These are phyloP conservation scores for Physeter macrocephalus DNA, from an alignment of 2,113 vertebrate genomes.

Conservation along the genomic window DNA sequence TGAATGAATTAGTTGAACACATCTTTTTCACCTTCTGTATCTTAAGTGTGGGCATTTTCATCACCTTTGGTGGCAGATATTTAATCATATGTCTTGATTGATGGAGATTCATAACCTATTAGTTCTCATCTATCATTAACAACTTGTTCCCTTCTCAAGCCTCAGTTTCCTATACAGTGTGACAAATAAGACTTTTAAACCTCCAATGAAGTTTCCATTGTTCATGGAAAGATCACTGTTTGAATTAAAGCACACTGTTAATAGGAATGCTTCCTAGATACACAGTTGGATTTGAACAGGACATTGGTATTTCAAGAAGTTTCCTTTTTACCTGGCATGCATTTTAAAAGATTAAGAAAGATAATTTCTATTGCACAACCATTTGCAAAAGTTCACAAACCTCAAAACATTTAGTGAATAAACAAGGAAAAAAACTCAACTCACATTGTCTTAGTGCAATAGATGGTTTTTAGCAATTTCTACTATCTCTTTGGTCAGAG, in stretches of 20 bases:
- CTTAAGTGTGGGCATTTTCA: not conserved
- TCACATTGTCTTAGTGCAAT: not conserved
- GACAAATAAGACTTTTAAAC: not conserved
- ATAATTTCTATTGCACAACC: not conserved
- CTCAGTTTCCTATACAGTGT: not conserved
- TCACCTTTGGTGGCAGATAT: not conserved
- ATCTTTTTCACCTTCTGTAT: not conserved
- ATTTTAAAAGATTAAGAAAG: not conserved
- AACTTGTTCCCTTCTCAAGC: not conserved
- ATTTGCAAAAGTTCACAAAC: not conserved
- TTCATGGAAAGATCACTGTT: not conserved
- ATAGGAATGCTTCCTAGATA: not conserved
- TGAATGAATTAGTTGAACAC: not conserved
- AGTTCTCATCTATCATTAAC: not conserved
- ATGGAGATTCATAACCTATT: not conserved
- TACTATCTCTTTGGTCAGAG: not conserved
- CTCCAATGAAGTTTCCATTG: not conserved
- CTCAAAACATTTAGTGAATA: not conserved
- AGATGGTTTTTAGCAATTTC: not conserved
- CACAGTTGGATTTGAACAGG: not conserved
- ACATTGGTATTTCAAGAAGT: not conserved
- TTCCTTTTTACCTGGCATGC: not conserved
- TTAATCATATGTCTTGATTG: not conserved
- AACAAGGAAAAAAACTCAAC: not conserved
- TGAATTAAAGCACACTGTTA: not conserved